phyloP scores from a whole-genome alignment of 2,888 invertebrate species.

The Dryococelus australis region DNA sequence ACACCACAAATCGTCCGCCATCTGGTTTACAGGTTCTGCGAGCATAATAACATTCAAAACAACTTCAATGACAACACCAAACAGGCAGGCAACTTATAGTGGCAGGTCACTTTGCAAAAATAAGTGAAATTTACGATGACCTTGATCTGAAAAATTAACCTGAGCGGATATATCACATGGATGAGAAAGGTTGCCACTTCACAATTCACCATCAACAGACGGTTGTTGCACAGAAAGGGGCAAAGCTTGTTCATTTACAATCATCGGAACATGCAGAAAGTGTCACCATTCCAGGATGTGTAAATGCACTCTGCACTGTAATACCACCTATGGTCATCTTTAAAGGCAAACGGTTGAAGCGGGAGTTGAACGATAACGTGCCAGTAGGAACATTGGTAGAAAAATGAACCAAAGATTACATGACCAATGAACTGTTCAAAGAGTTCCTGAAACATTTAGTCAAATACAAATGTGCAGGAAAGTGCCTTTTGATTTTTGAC shows the following conservation, averaged over 20 bases:
- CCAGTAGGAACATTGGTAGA: slow-evolving; percentile 7
- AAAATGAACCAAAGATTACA: neutral
- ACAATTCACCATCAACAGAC: slow-evolving; percentile 36
- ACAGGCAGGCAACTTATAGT: no score
- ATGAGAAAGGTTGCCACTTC: slow-evolving; percentile 40
- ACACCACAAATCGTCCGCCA: no score
- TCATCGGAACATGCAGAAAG: no score
- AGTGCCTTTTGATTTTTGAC: slow-evolving; percentile 13
- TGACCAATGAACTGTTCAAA: no score
- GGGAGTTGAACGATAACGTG: slow-evolving; percentile 13
- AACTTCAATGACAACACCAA: no score
- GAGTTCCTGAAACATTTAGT: no score
- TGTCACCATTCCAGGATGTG: slow-evolving; percentile 25
- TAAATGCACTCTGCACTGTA: slow-evolving; percentile 1
- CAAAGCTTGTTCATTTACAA: slow-evolving; percentile 35
- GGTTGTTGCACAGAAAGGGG: slow-evolving; percentile 37
- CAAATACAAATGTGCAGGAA: no score
- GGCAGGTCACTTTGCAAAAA: no score
- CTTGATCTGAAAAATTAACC: slow-evolving; percentile 47
- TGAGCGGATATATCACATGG: slow-evolving; percentile 50
- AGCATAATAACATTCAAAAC: no score
- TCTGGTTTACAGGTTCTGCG: no score
- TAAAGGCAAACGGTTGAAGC: slow-evolving; percentile 1
- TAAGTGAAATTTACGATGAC: no score
- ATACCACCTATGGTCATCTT: slow-evolving; percentile 23